Percentiles rank a stretch among this genome's conserved stretches.
These are phyloP conservation scores for Strix occidentalis DNA, from an alignment of 2,797 vertebrate species.

Conservation along the genomic window DNA sequence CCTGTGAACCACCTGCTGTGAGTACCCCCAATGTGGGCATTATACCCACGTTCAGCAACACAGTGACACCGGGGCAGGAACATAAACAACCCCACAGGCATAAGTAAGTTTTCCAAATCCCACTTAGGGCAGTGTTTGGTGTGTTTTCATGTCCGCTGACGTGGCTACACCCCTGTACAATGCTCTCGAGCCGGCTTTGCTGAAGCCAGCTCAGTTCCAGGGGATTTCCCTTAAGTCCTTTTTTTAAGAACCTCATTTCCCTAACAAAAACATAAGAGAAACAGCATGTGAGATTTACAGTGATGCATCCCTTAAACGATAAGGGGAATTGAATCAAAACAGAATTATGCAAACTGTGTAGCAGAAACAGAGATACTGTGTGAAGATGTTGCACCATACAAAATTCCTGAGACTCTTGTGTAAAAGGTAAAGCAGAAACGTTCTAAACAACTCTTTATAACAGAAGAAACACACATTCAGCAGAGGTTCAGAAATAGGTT, in stretches of 20 bases:
- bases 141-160: fast-evolving
- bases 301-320: neutral
- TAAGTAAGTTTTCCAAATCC: neutral
- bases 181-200: neutral
- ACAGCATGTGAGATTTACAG: neutral
- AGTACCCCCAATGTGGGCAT: neutral
- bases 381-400: neutral
- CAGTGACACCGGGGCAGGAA: neutral
- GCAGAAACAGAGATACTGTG: neutral
- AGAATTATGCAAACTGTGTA: neutral
- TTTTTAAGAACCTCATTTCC: neutral
- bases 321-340: constrained; percentile 2
- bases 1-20: neutral
- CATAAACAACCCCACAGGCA: neutral
- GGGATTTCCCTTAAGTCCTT: neutral
- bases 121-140: fast-evolving
- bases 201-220: neutral
- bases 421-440: neutral
- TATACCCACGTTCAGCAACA: neutral
- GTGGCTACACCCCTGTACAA: neutral
- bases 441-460: neutral
- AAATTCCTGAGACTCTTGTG: neutral
- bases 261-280: neutral
- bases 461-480: neutral
- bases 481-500: neutral